Evolutionary conservation across 1,140 invertebrate genomes (phyloP).

Genomic region (Temnothorax longispinosus): DNA sequence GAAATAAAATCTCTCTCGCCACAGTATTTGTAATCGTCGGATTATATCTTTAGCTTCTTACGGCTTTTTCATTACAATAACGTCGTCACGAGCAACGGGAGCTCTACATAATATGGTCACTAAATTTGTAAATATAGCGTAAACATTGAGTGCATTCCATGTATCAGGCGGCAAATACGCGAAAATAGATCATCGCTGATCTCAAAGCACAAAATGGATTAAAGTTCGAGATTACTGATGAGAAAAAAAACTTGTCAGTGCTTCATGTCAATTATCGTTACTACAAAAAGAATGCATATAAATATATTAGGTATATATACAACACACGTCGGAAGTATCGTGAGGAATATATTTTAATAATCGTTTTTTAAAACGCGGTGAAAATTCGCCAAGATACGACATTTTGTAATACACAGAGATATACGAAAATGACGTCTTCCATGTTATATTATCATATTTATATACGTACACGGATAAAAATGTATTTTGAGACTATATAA

Average conservation of each 20-base stretch:
- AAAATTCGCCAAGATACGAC: slow-evolving; percentile 44
- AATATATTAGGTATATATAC: slow-evolving; percentile 19
- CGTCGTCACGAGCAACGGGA: background rate
- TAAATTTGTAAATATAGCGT: slow-evolving; percentile 28
- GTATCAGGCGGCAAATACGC: background rate
- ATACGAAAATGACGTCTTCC: slow-evolving; percentile 64
- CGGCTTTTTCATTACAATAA: slow-evolving; percentile 19
- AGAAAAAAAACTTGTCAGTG: slow-evolving; percentile 34
- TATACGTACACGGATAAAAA: slow-evolving; percentile 66
- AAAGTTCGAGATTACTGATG: slow-evolving; percentile 41
- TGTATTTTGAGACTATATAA: slow-evolving; percentile 58
- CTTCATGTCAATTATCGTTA: slow-evolving; percentile 50
- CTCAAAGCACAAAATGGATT: slow-evolving; percentile 54
- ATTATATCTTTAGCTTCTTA: background rate
- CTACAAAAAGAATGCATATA: slow-evolving; percentile 66
- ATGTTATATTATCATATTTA: slow-evolving; percentile 59
- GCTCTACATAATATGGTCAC: background rate
- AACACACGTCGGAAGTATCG: slow-evolving; percentile 60
- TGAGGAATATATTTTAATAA: slow-evolving; percentile 62
- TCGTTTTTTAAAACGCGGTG: slow-evolving; percentile 48
- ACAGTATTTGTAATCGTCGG: slow-evolving; percentile 28
- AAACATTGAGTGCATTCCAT: background rate
- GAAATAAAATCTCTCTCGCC: background rate
- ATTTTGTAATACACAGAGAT: slow-evolving; percentile 61
- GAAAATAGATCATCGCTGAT: slow-evolving; percentile 46